A percentile compares a stretch with the other conserved stretches of the same genome.
phyloP scores from a whole-genome alignment of 1,140 invertebrate species.

The Hylaeus anthracinus region DNA sequence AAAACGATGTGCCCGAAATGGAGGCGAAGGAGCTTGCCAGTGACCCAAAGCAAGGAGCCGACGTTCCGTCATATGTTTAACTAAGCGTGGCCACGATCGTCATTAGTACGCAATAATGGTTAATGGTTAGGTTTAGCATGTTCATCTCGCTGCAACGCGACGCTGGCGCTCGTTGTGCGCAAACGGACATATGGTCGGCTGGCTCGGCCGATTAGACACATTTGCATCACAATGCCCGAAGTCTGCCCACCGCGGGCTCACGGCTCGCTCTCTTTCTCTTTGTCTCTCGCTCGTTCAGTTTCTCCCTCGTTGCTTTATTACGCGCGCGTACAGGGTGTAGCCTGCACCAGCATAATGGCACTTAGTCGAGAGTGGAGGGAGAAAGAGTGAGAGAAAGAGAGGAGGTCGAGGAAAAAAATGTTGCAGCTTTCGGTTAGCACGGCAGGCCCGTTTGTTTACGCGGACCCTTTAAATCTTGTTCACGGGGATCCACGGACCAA shows the following conservation, averaged over 20 bases:
- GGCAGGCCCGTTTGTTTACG: constrained; percentile 52
- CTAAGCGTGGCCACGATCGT: constrained; percentile 70
- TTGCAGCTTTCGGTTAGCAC: constrained; percentile 71
- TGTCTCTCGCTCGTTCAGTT: constrained; percentile 44
- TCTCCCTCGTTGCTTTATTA: constrained; percentile 71
- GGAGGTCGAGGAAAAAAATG: constrained; percentile 60
- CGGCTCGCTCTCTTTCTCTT: constrained; percentile 49
- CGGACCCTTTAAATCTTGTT: constrained; percentile 55
- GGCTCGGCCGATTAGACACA: constrained; percentile 80
- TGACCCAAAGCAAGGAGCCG: neutral
- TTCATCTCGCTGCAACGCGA: constrained; percentile 59
- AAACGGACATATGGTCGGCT: constrained; percentile 80
- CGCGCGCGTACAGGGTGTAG: constrained; percentile 72
- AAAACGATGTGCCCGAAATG: too few species aligned
- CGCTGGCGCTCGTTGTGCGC: constrained; percentile 54
- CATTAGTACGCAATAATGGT: constrained; percentile 73
- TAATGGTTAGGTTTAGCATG: constrained; percentile 67
- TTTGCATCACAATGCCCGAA: constrained; percentile 79
- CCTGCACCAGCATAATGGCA: constrained; percentile 76
- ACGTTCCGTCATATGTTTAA: constrained; percentile 63
- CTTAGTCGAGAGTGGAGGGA: constrained; percentile 66
- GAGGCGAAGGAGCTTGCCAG: too few species aligned
- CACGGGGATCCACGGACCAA: constrained; percentile 19
- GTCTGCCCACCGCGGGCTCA: constrained; percentile 71
- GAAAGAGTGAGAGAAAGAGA: constrained; percentile 1